Evolutionary conservation across 2,888 invertebrate genomes (phyloP), one percentile per base, ranked within the genome.

Genomic region (Agrilus cyanescens): DNA sequence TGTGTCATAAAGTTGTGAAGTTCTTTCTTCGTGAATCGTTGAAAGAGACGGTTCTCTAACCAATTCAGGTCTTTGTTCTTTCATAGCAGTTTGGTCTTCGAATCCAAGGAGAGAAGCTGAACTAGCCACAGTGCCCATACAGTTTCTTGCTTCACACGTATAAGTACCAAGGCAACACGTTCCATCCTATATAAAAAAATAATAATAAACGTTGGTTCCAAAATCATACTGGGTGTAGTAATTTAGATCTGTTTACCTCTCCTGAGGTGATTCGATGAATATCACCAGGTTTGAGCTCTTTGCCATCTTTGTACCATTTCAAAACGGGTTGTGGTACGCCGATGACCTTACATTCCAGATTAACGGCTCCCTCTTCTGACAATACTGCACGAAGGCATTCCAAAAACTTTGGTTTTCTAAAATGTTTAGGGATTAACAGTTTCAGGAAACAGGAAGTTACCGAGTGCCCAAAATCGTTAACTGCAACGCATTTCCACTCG

Each of bases 281-380:
- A 59, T 91, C 91, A 0, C 91, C 91, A 0, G 91, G 86, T 59
- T 89, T 89, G 1, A 91, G 63, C 60, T 90, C 89, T 41, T 82
- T 78, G 0, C 89, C 90, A 61, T 91, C 91, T 66, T 91, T 91
- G 61, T 86, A 91, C 91, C 91, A 91, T 58, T 87, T 89, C 0
- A 91, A 68, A n/a, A 81, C 71, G 0, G 90, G 90, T 58, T 89
- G 89, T 0, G 90, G 90, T 2, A 90, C 88, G 5, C 90, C 90
- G 45, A 90, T 89, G 1, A 90, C 89, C 69, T 91, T 91, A 63
- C 91, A 91, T 63, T 91, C 91, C 46, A 91, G 72, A 65, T 90
- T 90, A 1, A 91, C 91, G 8, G 90, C 87, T 0, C 90, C 85
- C 65, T 88, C 88, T 48, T 89, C 86, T 0, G 88, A 87, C 13